These are phyloP conservation scores for Heptranchias perlo DNA, from an alignment of 2,113 vertebrate genomes.

Conservation along the genomic window DNA sequence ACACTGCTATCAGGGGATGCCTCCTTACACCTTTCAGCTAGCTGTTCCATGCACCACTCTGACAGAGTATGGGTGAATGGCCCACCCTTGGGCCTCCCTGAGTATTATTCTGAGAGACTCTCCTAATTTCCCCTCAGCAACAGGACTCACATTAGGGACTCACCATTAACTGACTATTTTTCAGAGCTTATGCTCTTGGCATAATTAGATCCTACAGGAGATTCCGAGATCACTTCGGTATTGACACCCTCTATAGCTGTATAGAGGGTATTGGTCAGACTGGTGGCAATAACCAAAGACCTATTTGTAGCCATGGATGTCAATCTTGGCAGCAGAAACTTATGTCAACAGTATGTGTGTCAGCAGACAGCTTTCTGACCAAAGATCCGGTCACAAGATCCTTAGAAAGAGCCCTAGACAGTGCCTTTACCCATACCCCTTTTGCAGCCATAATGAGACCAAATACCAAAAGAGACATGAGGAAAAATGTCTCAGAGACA, in stretches of 20 bases:
- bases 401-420: neutral
- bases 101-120: neutral
- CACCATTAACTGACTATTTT: neutral
- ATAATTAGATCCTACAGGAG: neutral
- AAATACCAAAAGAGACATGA: neutral
- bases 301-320: neutral
- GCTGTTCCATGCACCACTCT: neutral
- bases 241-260: neutral
- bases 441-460: neutral
- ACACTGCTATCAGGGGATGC: neutral
- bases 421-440: neutral
- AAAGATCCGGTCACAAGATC: neutral
- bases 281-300: neutral
- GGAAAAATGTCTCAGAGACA: neutral
- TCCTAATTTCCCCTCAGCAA: neutral
- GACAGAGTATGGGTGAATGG: neutral
- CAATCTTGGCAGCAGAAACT: neutral
- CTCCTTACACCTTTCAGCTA: neutral
- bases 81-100: neutral
- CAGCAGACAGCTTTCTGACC: neutral
- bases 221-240: no score
- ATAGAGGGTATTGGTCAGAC: neutral
- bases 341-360: neutral
- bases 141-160: neutral
- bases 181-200: neutral